Base-by-base conservation (phyloP, 2,113 vertebrate species). In the Petrocephalus microphthalmus region DNA sequence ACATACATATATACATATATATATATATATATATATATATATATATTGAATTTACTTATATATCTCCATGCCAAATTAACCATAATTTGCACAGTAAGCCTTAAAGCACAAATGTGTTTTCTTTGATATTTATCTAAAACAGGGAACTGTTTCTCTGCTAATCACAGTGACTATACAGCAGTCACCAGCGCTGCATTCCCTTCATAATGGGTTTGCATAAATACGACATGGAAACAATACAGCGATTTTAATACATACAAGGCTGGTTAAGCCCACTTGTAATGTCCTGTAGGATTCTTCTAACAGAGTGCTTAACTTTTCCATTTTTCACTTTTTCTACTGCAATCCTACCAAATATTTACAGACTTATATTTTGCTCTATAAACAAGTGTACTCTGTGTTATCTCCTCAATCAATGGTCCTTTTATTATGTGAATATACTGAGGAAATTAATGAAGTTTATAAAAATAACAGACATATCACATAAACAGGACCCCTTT, bases 321-420 rank as follows among this genome's bases (percentile, higher is more conserved):
- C 22, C n/a, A 90, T 90, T 85, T 52, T 42, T 82, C 57, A 74
- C 52, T 91, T 88, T 87, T 90, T 67, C 86, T 90, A 87, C 89
- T 87, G 37, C 84, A 45, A 88, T 85, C 29, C 90, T 90, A 90
- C 91, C 90, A 93, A 93, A 94, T 93, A 94, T 94, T 95, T 93
- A 92, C 88, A 89, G 90, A 42, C 71, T 91, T 92, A 88, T 85
- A 89, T 92, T 91, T 89, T 91, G 11, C 91, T 90, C 91, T 92
- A 90, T 91, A 94, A 93, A 94, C 91, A 86, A 56, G 89, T 87
- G 88, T 81, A 89, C 86, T 67, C 87, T 87, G 90, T 90, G 93
- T 94, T 90, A 93, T 94, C 94, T 93, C 91, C 93, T 93, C 91
- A 93, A 93, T 93, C 92, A 92, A 57, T 89, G 91, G 90, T 91